A percentile compares a stretch with the other conserved stretches of the same genome.
Conservation (phyloP, 2,888 invertebrate species). For the Hedya salicella region DNA sequence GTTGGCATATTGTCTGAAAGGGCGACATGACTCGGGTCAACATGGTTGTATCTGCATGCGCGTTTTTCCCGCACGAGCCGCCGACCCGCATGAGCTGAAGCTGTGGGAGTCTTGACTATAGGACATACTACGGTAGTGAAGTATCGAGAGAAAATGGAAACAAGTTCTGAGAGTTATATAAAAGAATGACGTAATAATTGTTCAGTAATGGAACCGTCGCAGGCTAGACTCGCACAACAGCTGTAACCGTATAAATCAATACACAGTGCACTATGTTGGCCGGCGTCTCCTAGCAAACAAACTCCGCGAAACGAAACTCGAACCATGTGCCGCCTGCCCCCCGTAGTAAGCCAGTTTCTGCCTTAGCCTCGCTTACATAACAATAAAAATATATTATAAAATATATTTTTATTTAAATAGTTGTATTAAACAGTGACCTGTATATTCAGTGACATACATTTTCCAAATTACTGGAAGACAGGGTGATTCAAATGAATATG, state of each 20-base stretch:
- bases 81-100: too few species aligned
- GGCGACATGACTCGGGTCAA: too few species aligned
- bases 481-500: not conserved
- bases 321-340: slow-evolving; percentile 24
- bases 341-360: slow-evolving; percentile 5
- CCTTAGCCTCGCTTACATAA: slow-evolving; percentile 15
- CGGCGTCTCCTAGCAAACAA: slow-evolving; percentile 43
- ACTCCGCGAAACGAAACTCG: slow-evolving; percentile 26
- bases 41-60: too few species aligned
- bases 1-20: too few species aligned
- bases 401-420: slow-evolving; percentile 15
- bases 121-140: too few species aligned
- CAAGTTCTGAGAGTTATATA: not conserved
- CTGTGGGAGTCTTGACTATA: too few species aligned
- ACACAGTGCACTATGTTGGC: slow-evolving; percentile 36
- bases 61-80: too few species aligned
- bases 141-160: not conserved
- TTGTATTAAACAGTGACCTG: not conserved
- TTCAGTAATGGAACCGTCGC: slow-evolving; percentile 10
- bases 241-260: slow-evolving; percentile 40
- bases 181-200: slow-evolving; percentile 3
- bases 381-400: not conserved
- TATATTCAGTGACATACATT: not conserved
- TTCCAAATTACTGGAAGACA: not conserved
- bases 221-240: slow-evolving; percentile 24